Evolutionary conservation across 2,113 vertebrate genomes (phyloP).

Genomic region (Nanorana parkeri): DNA sequence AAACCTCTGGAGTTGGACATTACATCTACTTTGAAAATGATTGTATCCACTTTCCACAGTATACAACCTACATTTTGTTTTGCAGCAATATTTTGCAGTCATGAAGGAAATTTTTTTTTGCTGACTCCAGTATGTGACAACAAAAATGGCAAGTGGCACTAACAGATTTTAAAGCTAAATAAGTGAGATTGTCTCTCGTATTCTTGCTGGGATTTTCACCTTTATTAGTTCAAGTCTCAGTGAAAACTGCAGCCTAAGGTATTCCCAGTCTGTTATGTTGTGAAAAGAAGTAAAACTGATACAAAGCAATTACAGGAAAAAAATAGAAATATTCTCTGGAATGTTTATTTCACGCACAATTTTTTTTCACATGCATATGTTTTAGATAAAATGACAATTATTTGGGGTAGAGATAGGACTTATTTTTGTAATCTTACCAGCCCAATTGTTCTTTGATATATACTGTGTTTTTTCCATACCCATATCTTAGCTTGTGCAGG

Average conservation of each 20-base stretch:
- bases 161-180: conserved; percentile 34
- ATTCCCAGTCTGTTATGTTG: conserved; percentile 14
- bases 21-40: not conserved
- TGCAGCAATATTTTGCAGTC: not conserved
- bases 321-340: not conserved
- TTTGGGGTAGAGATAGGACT: not conserved
- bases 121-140: conserved; percentile 30
- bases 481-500: no score
- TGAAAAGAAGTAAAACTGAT: not conserved
- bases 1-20: no score
- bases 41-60: not conserved
- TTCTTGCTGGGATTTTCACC: conserved; percentile 27
- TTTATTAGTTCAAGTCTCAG: conserved; percentile 29
- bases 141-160: conserved; percentile 38
- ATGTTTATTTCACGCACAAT: not conserved
- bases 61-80: not conserved
- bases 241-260: conserved; percentile 25
- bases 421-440: not conserved
- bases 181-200: conserved; percentile 9
- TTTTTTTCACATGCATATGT: conserved; percentile 4
- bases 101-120: not conserved
- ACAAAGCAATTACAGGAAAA: conserved; percentile 7
- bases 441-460: no score
- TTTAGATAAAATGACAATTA: not conserved
- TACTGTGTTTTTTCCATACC: no score